These are phyloP conservation scores for Galaxias olidus DNA, from an alignment of 2,797 vertebrate genomes.

Conservation along the genomic window DNA sequence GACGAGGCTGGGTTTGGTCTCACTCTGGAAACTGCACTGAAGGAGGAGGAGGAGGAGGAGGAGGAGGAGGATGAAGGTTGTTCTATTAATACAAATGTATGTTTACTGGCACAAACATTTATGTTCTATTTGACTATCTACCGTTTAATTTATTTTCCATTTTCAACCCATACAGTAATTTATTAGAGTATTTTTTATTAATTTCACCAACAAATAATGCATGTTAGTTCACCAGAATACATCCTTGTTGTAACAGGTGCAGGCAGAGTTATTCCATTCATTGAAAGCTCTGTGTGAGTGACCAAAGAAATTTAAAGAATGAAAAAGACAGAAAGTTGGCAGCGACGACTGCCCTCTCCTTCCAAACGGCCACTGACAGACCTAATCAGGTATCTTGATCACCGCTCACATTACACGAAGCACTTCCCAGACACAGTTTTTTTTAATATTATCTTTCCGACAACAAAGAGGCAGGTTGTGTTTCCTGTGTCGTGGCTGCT, in stretches of 20 bases:
- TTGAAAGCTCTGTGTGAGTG: no score
- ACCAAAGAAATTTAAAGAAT: no score
- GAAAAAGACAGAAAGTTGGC: not conserved
- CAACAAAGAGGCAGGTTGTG: constrained; percentile 50
- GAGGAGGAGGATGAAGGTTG: no score
- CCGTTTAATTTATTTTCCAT: not conserved
- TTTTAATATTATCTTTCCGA: constrained; percentile 35
- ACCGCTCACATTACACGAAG: constrained; percentile 37
- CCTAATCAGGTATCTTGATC: constrained; percentile 19
- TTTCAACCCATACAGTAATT: not conserved
- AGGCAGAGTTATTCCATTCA: no score
- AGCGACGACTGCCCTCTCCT: not conserved
- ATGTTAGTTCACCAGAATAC: no score
- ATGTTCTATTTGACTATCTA: not conserved
- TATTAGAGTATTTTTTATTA: not conserved
- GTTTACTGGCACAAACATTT: no score
- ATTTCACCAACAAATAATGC: not conserved
- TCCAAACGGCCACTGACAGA: not conserved
- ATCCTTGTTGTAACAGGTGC: no score
- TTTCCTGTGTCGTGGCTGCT: constrained; percentile 50
- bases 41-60: no score
- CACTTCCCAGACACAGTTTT: constrained; percentile 22
- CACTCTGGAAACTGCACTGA: no score
- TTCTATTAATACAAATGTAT: no score
- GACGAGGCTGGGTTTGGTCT: no score